Evolutionary conservation across 2,888 invertebrate genomes (phyloP).

Genomic region (Drosophila helvetica): DNA sequence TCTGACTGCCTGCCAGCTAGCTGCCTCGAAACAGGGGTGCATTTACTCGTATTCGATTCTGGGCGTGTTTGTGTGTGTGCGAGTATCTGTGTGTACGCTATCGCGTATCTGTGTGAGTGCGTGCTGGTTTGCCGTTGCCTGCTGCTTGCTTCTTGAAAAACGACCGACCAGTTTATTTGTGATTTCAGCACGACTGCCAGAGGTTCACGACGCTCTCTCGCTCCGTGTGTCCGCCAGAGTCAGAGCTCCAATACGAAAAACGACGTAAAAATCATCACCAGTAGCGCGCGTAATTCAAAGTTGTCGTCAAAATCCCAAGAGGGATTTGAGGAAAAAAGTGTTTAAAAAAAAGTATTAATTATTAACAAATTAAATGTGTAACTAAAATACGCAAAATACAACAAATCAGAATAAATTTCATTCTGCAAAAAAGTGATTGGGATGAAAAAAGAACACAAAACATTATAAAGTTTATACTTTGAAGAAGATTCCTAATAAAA

Average conservation of each 20-base stretch:
- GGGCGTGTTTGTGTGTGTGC: constrained; percentile 1
- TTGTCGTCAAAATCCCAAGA: constrained; percentile 50
- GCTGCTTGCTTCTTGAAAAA: constrained; percentile 80
- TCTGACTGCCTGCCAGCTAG: constrained; percentile 29
- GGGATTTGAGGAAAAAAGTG: constrained; percentile 27
- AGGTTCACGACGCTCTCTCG: constrained; percentile 75
- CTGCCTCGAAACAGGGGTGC: constrained; percentile 64
- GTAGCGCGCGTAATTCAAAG: constrained; percentile 76
- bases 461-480: constrained; percentile 15
- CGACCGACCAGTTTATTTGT: constrained; percentile 81
- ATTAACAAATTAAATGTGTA: background rate
- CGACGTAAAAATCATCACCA: constrained; percentile 53
- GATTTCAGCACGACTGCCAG: constrained; percentile 82
- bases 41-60: constrained; percentile 60
- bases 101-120: constrained; percentile 18
- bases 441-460: background rate
- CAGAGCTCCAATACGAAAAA: constrained; percentile 64
- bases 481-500: constrained; percentile 39
- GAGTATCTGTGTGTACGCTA: constrained; percentile 17
- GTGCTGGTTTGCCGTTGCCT: constrained; percentile 56
- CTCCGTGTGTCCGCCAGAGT: constrained; percentile 67
- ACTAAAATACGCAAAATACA: constrained; percentile 26
- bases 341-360: constrained; percentile 18
- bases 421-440: background rate
- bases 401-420: constrained; percentile 31